phyloP scores from a whole-genome alignment of 2,797 vertebrate genomes.

The Fistularia commersonii region DNA sequence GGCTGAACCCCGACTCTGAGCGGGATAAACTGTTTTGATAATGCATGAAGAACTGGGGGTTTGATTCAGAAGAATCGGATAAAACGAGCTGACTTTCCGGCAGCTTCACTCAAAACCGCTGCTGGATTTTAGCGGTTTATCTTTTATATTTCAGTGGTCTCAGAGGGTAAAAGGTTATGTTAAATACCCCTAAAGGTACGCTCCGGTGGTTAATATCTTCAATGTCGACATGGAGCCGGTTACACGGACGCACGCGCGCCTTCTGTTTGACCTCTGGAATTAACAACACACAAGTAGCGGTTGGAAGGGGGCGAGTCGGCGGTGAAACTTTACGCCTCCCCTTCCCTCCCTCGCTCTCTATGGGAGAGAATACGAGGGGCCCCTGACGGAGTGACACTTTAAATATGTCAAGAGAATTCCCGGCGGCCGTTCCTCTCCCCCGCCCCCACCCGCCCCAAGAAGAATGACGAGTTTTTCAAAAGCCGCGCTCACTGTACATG shows the following conservation, averaged over 20 bases:
- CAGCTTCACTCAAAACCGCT: no score
- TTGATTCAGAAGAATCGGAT: no score
- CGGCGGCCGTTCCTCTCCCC: conserved; percentile 13
- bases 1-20: no score
- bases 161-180: no score
- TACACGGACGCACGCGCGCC: background rate
- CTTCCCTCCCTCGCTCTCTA: background rate
- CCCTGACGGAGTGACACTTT: conserved; percentile 30
- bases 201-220: no score
- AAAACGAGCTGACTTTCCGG: no score
- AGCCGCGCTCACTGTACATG: conserved; percentile 8
- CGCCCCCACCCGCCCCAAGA: conserved; percentile 1
- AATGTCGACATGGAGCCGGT: no score
- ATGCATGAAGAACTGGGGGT: no score
- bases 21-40: no score
- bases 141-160: no score
- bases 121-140: no score
- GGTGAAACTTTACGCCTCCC: conserved; percentile 25
- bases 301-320: conserved; percentile 11
- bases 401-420: conserved; percentile 30
- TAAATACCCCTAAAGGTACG: no score
- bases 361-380: conserved; percentile 7
- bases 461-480: conserved; percentile 14
- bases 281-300: conserved; percentile 21
- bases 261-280: conserved; percentile 25